Evolutionary conservation across 2,888 invertebrate species (phyloP), one percentile per base, ranked within the genome.

Genomic region (Dicranocentrus wangi): DNA sequence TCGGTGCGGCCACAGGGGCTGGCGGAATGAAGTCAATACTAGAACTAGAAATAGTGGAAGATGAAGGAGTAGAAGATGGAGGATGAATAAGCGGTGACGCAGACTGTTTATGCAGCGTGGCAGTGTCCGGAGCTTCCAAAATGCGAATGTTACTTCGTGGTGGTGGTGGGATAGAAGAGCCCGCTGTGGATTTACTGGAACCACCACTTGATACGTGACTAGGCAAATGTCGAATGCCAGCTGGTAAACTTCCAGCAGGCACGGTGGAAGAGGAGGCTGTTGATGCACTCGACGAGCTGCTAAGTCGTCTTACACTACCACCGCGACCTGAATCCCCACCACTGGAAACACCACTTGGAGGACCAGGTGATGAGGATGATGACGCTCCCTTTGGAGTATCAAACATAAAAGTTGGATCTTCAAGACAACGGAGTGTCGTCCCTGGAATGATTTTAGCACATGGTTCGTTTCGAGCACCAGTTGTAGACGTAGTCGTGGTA

Each of bases 321-420:
- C 55, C 51, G 1, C 27, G n/a, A n/a, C 60, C 28, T 19, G 60
- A 55, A 23, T 55, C 28, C 10, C 27, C 28, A 13, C 27, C 60
- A 27, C 60, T 60, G 15, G 66, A 19, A n/a, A 15, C 39, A 19
- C 13, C 19, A 66, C 23, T 66, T 0, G 53, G 53, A 63, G 78
- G 65, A 47, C 53, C 65, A 47, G 66, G 55, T 13, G 51, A 19
- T 2, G 68, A 61, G 17, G 63, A 23, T 42, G 77, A 77, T 5
- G 73, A 76, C 2, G 78, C 28, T 58, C 87, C 87, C 75, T 88
- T 88, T 53, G 88, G 84, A 43, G 85, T 87, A 58, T 90, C 90
- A 87, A 89, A 90, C 85, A 90, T 90, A 87, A 90, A 91, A 19
- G 89, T 88, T 71, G 91, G 91, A 87, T 91, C 92, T 75, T 92